Percentiles rank a stretch among this genome's conserved stretches.
These are phyloP conservation scores for Xenotilapia longispinis DNA, from an alignment of 2,113 vertebrate species.

Conservation along the genomic window DNA sequence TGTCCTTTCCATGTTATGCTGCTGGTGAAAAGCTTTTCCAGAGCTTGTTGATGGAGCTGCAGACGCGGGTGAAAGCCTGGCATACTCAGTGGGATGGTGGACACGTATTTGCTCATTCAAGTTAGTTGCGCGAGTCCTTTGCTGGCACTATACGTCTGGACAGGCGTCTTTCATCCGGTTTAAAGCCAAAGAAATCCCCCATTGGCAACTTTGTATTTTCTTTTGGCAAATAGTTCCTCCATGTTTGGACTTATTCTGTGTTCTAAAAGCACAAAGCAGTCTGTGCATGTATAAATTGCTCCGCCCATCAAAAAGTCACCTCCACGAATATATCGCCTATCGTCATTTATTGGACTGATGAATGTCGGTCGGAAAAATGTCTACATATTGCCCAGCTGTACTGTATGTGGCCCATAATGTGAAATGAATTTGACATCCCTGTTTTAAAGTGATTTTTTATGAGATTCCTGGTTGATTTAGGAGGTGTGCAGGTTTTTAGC, in stretches of 20 bases:
- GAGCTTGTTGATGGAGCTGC: not conserved
- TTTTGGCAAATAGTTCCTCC: not conserved
- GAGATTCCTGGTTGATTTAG: not conserved
- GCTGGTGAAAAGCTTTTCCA: not conserved
- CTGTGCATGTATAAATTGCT: not conserved
- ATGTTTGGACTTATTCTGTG: not conserved
- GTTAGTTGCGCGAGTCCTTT: not conserved
- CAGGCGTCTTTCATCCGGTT: fast-evolving
- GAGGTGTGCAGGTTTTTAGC: not conserved
- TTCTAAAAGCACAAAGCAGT: fast-evolving
- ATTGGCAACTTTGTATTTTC: not conserved
- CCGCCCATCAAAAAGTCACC: not conserved
- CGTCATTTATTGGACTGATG: fast-evolving
- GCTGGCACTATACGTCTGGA: not conserved
- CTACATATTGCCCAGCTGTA: not conserved
- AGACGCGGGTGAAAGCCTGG: fast-evolving
- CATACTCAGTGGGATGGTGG: not conserved
- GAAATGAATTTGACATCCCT: not conserved
- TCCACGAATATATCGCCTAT: fast-evolving
- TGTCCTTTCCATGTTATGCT: not conserved
- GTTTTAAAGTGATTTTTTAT: not conserved
- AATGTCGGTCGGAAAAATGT: not conserved
- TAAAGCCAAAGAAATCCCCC: not conserved
- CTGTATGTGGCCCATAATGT: not conserved
- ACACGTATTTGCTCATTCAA: not conserved